Evolutionary conservation across 2,888 invertebrate species (phyloP), one percentile per base, ranked within the genome.

Genomic region (Phyto melanocephala): DNA sequence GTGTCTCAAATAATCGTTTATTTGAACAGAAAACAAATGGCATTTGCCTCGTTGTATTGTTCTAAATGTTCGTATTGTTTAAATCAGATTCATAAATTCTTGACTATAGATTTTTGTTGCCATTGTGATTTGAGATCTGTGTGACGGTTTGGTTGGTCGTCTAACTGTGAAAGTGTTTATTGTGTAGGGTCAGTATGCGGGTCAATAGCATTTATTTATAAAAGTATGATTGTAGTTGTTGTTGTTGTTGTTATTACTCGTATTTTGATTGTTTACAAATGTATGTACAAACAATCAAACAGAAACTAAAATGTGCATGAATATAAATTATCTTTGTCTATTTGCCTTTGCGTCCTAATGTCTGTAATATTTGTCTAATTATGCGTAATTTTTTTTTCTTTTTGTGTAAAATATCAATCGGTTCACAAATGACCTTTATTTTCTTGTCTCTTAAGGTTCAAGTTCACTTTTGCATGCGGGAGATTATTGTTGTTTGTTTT

Each of bases 111-210:
- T 75, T 70, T 80, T 70, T 80, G 50, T 52, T 70, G 75, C 56
- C 70, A 63, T 75, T 75, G 62, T 68, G 35, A 75, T 63, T 58
- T 65, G 17, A 70, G 70, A 63, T 80, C 54, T 75, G 42, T 78
- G 15, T 62, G 33, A 54, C 50, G 22, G 11, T 58, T 22, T 62
- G 58, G 8, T 2, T 80, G 54, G n/a, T 28, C 28, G 3, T 28
- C 28, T 28, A 28, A 28, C 3, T 74, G 52, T 54, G 15, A 35
- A 20, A 8, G 22, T 68, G 56, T 76, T 52, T 47, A 52, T 81
- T 81, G 81, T 82, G 78, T 78, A 65, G 82, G 82, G 82, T 82
- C 82, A 82, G 82, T 75, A 82, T 82, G 82, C 82, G 82, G 82
- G 82, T 82, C 82, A 82, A 82, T 82, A 82, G 82, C 79, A 82